Evolutionary conservation across 2,113 vertebrate genomes (phyloP).

Genomic region (Morphnarchus princeps): DNA sequence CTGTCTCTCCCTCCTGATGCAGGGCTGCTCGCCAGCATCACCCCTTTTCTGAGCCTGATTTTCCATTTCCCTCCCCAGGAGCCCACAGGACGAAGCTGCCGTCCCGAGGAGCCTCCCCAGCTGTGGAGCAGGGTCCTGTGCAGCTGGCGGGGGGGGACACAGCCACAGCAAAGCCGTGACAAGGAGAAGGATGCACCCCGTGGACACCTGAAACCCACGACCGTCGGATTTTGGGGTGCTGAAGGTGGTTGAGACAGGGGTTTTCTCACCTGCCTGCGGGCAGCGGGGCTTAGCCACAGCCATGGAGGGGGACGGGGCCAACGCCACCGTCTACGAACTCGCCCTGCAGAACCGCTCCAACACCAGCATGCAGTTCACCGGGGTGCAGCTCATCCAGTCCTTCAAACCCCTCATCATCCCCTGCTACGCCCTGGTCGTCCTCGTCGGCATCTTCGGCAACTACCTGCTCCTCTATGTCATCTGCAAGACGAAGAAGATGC

Average conservation of each 20-base stretch:
- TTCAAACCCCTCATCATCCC: slow-evolving; percentile 86
- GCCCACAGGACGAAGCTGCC: fast-evolving
- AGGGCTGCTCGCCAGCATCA: not conserved
- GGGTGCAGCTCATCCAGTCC: slow-evolving; percentile 84
- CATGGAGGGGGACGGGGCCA: slow-evolving; percentile 30
- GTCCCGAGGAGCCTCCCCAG: fast-evolving
- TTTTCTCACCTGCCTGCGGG: not conserved
- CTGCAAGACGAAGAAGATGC: slow-evolving; percentile 86
- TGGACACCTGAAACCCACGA: not conserved
- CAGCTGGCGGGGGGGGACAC: fast-evolving
- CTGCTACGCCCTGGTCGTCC: slow-evolving; percentile 82
- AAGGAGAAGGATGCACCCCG: not conserved
- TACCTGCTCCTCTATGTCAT: slow-evolving; percentile 87
- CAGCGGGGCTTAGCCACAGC: not conserved
- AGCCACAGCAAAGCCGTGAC: not conserved
- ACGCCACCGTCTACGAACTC: slow-evolving; percentile 64
- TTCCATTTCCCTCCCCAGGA: not conserved
- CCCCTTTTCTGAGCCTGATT: not conserved
- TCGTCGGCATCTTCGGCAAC: slow-evolving; percentile 83
- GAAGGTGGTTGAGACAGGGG: not conserved
- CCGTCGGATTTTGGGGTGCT: fast-evolving
- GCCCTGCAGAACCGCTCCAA: slow-evolving; percentile 70
- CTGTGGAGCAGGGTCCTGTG: not conserved
- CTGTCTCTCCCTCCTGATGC: not conserved
- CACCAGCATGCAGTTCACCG: slow-evolving; percentile 74